Percentiles rank a stretch among this genome's conserved stretches.
These are phyloP conservation scores for Callyntrura sp. DNA, from an alignment of 2,888 invertebrate genomes.

Conservation along the genomic window DNA sequence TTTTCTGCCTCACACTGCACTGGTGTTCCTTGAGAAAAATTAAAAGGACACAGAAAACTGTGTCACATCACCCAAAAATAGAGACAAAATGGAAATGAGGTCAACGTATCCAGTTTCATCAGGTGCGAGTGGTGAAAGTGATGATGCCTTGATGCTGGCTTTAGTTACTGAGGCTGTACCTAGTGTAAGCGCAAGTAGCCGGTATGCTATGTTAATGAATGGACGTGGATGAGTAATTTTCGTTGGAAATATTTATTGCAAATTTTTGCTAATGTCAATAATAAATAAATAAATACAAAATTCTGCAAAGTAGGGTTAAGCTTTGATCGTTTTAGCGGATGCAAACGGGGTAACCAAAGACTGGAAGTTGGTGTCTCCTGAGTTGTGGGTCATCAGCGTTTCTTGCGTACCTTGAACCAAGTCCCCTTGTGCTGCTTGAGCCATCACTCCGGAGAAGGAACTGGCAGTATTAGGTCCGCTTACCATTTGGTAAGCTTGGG, in stretches of 20 bases:
- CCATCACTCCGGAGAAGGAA: constrained; percentile 32
- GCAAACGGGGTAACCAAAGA: neutral
- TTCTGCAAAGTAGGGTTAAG: too few relatives aligned
- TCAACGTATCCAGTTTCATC: constrained; percentile 10
- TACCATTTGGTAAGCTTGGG: constrained; percentile 24
- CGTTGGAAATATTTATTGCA: too few relatives aligned
- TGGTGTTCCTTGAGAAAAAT: neutral
- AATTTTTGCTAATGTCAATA: too few relatives aligned
- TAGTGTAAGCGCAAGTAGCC: too few relatives aligned
- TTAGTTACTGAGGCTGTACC: too few relatives aligned
- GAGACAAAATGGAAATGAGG: constrained; percentile 24
- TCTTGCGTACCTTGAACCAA: constrained; percentile 1
- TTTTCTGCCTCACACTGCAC: neutral
- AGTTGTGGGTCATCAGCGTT: constrained; percentile 9
- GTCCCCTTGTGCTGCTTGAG: neutral
- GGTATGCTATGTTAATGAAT: too few relatives aligned
- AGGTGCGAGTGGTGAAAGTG: neutral
- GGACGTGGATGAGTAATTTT: too few relatives aligned
- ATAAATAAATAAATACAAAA: neutral
- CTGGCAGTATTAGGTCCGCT: constrained; percentile 22
- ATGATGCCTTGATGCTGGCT: neutral
- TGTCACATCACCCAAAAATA: constrained; percentile 54
- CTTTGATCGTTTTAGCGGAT: neutral
- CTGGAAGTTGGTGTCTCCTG: constrained; percentile 16
- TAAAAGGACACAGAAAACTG: constrained; percentile 21